phyloP scores from a whole-genome alignment of 2,797 vertebrate species.

The Cetoscarus ocellatus region DNA sequence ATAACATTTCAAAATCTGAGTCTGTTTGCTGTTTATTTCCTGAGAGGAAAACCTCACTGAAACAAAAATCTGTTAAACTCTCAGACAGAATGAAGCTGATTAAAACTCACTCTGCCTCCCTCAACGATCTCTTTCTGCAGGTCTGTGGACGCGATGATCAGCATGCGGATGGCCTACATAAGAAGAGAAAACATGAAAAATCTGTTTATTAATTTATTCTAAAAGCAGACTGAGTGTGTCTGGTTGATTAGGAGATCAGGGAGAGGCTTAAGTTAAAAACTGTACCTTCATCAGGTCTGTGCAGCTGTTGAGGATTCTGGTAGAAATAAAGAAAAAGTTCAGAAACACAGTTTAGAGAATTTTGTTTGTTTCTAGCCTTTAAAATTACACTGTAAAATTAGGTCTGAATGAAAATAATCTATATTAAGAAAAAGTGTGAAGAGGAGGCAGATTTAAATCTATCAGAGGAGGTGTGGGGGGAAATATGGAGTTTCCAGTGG shows the following conservation, averaged over 20 bases:
- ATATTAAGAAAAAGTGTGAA: too few species aligned
- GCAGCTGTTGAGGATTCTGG: slow-evolving; percentile 95
- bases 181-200: background rate
- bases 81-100: slow-evolving; percentile 8
- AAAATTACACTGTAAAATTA: background rate
- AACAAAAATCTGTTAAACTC: slow-evolving; percentile 19
- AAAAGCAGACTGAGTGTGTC: background rate
- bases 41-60: slow-evolving; percentile 17
- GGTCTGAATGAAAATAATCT: too few species aligned
- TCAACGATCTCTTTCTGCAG: slow-evolving; percentile 98
- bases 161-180: slow-evolving; percentile 91
- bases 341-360: background rate
- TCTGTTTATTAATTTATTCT: slow-evolving; percentile 4
- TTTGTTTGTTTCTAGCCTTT: background rate
- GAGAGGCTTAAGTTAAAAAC: slow-evolving; percentile 51
- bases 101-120: slow-evolving; percentile 89
- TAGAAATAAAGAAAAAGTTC: background rate
- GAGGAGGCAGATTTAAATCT: too few species aligned
- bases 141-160: slow-evolving; percentile 92
- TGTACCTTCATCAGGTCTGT: slow-evolving; percentile 97
- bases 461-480: too few species aligned
- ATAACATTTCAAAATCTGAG: slow-evolving; percentile 9
- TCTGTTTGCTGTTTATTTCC: slow-evolving; percentile 2
- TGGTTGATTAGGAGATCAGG: background rate
- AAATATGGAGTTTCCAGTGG: too few species aligned